Evolutionary conservation across 2,113 vertebrate species (phyloP).

Genomic region (Centropus unirufus): DNA sequence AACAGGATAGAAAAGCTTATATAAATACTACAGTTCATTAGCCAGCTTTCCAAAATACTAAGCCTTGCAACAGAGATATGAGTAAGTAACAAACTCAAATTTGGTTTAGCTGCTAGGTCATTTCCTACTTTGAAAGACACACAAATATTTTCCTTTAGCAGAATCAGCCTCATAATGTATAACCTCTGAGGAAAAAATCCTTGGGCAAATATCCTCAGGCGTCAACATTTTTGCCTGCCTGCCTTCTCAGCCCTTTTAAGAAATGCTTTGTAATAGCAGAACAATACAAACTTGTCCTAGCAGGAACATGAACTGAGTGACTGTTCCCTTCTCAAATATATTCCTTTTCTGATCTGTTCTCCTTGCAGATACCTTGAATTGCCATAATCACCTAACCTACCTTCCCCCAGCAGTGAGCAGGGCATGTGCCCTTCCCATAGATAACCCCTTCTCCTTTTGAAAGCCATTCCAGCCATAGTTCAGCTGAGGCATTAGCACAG

Average conservation of each 20-base stretch:
- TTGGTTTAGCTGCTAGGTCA: not conserved
- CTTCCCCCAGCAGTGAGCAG: not conserved
- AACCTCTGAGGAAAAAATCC: not conserved
- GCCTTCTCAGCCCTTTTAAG: not conserved
- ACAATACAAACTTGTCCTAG: constrained; percentile 50
- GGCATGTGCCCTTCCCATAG: not conserved
- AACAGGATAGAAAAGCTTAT: not conserved
- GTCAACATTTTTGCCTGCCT: not conserved
- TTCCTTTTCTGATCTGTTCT: not conserved
- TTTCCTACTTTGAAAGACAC: not conserved
- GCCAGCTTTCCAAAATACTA: not conserved
- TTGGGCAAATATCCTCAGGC: constrained; percentile 31
- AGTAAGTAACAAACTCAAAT: not conserved
- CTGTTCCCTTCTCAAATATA: not conserved
- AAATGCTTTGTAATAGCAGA: not conserved
- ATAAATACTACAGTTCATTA: not conserved
- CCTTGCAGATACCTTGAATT: not conserved
- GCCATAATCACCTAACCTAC: not conserved
- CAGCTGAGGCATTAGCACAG: not conserved
- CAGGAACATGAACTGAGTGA: constrained; percentile 15
- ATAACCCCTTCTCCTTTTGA: not conserved
- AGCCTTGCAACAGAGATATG: not conserved
- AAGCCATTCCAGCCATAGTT: not conserved
- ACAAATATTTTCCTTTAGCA: not conserved
- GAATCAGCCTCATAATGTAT: not conserved